phyloP scores from a whole-genome alignment of 2,797 vertebrate species.

The Hydrocynus forskahlii region DNA sequence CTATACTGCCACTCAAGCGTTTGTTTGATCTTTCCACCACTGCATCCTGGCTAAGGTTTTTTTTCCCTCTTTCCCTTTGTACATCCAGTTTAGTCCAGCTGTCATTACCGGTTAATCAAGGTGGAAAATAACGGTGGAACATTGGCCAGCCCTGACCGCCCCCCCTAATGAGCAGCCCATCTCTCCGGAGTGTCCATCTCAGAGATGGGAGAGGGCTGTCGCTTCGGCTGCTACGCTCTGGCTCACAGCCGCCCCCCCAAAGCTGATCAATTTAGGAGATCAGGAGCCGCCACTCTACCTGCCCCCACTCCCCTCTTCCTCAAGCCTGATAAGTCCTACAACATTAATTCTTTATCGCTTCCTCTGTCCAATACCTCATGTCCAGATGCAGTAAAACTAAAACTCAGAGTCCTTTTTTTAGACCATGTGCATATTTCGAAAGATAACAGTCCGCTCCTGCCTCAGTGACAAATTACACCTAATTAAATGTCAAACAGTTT shows the following conservation, averaged over 20 bases:
- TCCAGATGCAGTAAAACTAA: background rate
- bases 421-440: background rate
- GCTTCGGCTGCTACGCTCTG: slow-evolving; percentile 50
- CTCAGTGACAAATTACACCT: background rate
- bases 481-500: slow-evolving; percentile 15
- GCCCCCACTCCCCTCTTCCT: background rate
- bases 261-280: slow-evolving; percentile 66
- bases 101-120: slow-evolving; percentile 78
- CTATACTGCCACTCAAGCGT: slow-evolving; percentile 24
- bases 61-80: slow-evolving; percentile 25
- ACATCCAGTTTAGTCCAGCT: slow-evolving; percentile 63
- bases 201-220: slow-evolving; percentile 44
- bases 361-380: background rate
- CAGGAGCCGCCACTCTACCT: slow-evolving; percentile 51
- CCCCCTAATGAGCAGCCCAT: slow-evolving; percentile 65
- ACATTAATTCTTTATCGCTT: background rate
- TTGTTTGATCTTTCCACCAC: slow-evolving; percentile 53
- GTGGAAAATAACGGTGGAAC: slow-evolving; percentile 75
- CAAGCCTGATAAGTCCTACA: background rate
- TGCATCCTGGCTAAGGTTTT: slow-evolving; percentile 33
- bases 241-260: slow-evolving; percentile 55
- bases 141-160: slow-evolving; percentile 59
- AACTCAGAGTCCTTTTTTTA: background rate
- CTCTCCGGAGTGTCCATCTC: slow-evolving; percentile 49
- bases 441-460: slow-evolving; percentile 10